Evolutionary conservation across 2,888 invertebrate species (phyloP), one percentile per base, ranked within the genome.

Genomic region (Fragum sueziense): DNA sequence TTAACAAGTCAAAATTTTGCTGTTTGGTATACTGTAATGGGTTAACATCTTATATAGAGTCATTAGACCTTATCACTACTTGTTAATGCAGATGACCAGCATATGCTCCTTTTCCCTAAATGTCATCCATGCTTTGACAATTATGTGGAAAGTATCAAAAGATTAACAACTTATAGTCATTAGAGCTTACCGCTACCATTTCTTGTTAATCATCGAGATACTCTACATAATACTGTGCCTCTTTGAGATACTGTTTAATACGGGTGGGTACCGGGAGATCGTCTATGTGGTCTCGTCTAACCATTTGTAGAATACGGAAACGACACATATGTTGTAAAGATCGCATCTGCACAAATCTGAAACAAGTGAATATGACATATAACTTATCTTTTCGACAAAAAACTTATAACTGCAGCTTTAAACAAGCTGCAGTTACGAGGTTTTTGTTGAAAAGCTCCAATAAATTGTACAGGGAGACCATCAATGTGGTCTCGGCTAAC

Each of bases 311-410:
- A 85, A 96, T 95, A 27, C 95, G 95, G 89, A 96, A 97, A 52
- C 96, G 94, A 88, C 96, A 96, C 76, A 96, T 94, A 93, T 96
- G 96, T 92, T 96, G 96, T 81, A 97, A 93, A 29, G 95, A 95
- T 80, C 95, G 94, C 85, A 94, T 93, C 91, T 95, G 95, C 62
- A 95, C 95, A 90, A 96, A 96, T 57, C 81, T 81, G 70, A 22
- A 70, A 74, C 27, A 37, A 22, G 20, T 22, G 1, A 57, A 57
- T 3, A 22, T n/a, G 11, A 1, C 11, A 9, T 57, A 25, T 95
- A 94, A 83, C 94, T 93, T 90, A 95, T n/a, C n/a, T n/a, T n/a
- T n/a, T n/a, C n/a, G n/a, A n/a, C n/a, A n/a, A n/a, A n/a, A n/a
- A n/a, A n/a, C n/a, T n/a, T n/a, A n/a, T n/a, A n/a, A n/a, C n/a